Evolutionary conservation across 2,113 vertebrate species (phyloP), one percentile per base, ranked within the genome.

Genomic region (Candoia aspera): DNA sequence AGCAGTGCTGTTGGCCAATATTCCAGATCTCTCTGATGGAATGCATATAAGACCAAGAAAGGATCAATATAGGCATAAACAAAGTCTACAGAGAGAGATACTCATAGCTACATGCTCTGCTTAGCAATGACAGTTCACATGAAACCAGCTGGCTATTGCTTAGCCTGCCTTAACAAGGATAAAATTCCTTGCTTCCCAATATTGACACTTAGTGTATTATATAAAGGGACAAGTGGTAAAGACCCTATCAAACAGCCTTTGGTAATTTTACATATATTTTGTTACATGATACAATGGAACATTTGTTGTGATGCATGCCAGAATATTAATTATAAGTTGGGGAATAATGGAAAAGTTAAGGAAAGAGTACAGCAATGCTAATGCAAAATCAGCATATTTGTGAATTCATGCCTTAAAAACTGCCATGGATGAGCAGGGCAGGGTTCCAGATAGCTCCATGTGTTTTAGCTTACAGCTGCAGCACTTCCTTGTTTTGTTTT

Each of bases 41-140:
- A 90, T 59, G 90, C 6, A 73, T 73, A 86, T 57, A 68, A 86
- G 73, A 73, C 37, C 60, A 91, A 91, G n/a, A 55, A 86, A 68
- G 21, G 68, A 91, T 91, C 60, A 87, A 54, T 86, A 86, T 6
- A 87, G 21, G 86, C 5, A 86, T 33, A 91, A 60, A 23, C 59
- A 42, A 68, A 91, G 33, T 68, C 59, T 46, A 68, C 49, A 91
- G 84, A 91, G 33, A 91, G 33, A 24, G n/a, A 91, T 62, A 53
- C 29, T 91, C 84, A 11, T 37, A 24, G n/a, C 60, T 57, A 55
- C 23, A 87, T 73, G 60, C 15, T 87, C 54, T 49, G 54, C 37
- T 87, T 58, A 79, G 54, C 55, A 86, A 90, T 92, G 19, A 90
- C 10, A 88, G 79, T 88, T 12, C 26, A 79, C 58, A 42, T 29